These are phyloP conservation scores for Lampropteryx suffumata DNA, from an alignment of 2,888 invertebrate genomes.

Conservation along the genomic window DNA sequence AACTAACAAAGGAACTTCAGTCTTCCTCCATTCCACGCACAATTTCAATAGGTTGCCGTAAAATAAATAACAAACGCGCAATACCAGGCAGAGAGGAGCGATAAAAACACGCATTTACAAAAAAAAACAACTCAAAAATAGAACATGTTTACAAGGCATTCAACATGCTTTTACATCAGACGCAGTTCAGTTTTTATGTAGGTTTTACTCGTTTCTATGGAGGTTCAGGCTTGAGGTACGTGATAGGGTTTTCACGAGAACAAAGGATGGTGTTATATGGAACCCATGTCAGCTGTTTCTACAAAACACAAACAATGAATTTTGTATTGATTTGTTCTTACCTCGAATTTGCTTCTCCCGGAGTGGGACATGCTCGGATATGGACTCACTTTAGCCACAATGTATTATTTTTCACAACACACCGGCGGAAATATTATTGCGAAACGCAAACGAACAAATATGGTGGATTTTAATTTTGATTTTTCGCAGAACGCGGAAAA, in stretches of 20 bases:
- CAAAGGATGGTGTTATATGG: constrained; percentile 26
- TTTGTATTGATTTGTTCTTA: constrained; percentile 58
- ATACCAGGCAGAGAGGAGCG: constrained; percentile 15
- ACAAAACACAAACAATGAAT: constrained; percentile 73
- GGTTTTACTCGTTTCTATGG: not conserved
- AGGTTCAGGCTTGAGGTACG: not conserved
- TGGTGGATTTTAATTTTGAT: constrained; percentile 58
- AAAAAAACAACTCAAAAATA: constrained; percentile 48
- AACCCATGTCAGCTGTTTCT: constrained; percentile 83
- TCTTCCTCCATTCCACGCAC: constrained; percentile 28
- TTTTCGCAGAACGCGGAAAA: constrained; percentile 44
- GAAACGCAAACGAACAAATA: constrained; percentile 53
- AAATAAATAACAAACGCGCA: constrained; percentile 32
- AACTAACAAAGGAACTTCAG: constrained; percentile 50
- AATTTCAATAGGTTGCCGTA: constrained; percentile 33
- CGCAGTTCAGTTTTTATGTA: not conserved
- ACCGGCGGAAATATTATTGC: constrained; percentile 37
- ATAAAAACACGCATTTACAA: constrained; percentile 4
- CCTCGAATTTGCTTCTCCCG: constrained; percentile 86
- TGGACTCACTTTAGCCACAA: constrained; percentile 79
- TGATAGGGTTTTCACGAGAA: constrained; percentile 16
- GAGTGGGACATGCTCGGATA: constrained; percentile 84
- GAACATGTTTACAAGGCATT: constrained; percentile 39
- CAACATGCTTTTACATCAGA: too few species aligned
- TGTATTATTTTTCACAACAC: constrained; percentile 54